A percentile compares a stretch with the other conserved stretches of the same genome.
phyloP scores from a whole-genome alignment of 2,113 vertebrate genomes.

The Rhinoptilus africanus region DNA sequence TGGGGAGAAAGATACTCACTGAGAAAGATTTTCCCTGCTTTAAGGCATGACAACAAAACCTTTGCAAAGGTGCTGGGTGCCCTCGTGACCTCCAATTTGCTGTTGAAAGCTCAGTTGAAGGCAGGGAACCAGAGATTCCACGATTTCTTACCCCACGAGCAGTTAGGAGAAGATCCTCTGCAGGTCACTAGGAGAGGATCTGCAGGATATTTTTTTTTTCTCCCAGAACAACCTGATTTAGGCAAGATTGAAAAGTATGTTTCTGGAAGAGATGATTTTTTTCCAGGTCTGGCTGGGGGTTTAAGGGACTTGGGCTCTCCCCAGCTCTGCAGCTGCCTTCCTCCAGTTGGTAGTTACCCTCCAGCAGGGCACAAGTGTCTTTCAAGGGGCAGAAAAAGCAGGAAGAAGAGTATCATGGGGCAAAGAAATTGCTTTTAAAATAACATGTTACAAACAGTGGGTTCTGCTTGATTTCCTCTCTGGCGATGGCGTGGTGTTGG shows the following conservation, averaged over 20 bases:
- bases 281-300: not conserved
- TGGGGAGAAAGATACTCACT: not conserved
- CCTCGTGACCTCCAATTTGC: not conserved
- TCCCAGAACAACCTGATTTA: not conserved
- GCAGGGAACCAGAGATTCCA: not conserved
- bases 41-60: not conserved
- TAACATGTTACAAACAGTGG: not conserved
- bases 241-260: not conserved
- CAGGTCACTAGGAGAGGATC: too few species aligned
- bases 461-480: not conserved
- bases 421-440: not conserved
- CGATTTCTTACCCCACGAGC: rapidly evolving
- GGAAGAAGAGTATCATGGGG: not conserved
- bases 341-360: not conserved
- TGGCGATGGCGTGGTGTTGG: not conserved
- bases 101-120: not conserved
- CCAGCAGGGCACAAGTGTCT: not conserved
- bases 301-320: not conserved
- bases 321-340: not conserved
- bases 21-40: not conserved
- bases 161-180: not conserved
- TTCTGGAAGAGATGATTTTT: not conserved
- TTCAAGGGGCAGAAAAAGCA: not conserved
- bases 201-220: not conserved
- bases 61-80: not conserved